Evolutionary conservation across 2,113 vertebrate species (phyloP).

Genomic region (Chionis minor): DNA sequence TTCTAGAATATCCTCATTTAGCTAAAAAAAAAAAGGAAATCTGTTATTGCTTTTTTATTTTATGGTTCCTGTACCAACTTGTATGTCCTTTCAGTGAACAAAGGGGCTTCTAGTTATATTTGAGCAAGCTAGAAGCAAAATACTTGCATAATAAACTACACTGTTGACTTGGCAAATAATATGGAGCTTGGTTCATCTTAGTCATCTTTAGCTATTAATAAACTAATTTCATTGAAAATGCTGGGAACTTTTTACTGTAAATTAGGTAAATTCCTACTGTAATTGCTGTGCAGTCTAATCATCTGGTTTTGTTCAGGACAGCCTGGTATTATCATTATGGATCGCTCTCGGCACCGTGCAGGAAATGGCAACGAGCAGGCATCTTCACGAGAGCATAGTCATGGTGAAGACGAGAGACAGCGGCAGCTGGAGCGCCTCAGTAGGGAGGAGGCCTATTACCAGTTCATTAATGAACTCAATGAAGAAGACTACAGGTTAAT

Average conservation of each 20-base stretch:
- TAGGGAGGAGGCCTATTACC: slow-evolving; percentile 95
- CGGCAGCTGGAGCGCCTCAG: slow-evolving; percentile 92
- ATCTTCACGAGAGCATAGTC: neutral
- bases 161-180: neutral
- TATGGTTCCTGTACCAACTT: neutral
- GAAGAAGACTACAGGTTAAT: slow-evolving; percentile 95
- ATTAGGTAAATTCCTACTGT: neutral
- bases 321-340: slow-evolving; percentile 57
- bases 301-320: slow-evolving; percentile 22
- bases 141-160: neutral
- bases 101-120: neutral
- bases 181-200: neutral
- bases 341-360: slow-evolving; percentile 47
- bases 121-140: neutral
- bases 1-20: neutral
- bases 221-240: neutral
- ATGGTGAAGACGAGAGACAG: slow-evolving; percentile 78
- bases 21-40: neutral
- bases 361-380: slow-evolving; percentile 40
- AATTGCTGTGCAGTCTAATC: neutral
- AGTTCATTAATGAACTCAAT: slow-evolving; percentile 92
- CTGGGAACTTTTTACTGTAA: neutral
- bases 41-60: neutral
- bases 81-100: neutral
- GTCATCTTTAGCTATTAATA: slow-evolving; percentile 16